These are phyloP conservation scores for Drosophila ironensis DNA, from an alignment of 1,140 invertebrate species.

Conservation along the genomic window DNA sequence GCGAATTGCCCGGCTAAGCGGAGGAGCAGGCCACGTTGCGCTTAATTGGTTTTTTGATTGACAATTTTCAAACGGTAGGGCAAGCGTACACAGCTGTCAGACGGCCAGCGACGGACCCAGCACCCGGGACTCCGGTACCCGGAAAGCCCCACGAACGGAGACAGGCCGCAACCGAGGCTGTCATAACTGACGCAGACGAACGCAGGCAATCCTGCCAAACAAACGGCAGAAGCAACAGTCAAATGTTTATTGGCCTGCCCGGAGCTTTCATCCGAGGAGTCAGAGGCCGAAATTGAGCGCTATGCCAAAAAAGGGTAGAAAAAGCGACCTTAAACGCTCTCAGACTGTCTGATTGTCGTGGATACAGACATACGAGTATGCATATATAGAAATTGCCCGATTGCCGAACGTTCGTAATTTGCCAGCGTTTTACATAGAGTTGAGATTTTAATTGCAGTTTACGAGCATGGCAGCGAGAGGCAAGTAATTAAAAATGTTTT, in stretches of 20 bases:
- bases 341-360: neutral
- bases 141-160: neutral
- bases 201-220: neutral
- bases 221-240: conserved; percentile 14
- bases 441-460: conserved; percentile 72
- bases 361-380: neutral
- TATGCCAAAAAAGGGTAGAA: conserved; percentile 26
- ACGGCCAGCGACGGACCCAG: neutral
- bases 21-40: conserved; percentile 48
- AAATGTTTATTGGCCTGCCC: conserved; percentile 61
- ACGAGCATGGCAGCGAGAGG: conserved; percentile 22
- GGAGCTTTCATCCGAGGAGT: conserved; percentile 13
- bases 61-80: conserved; percentile 69
- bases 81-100: conserved; percentile 11
- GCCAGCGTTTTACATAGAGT: conserved; percentile 51
- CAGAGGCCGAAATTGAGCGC: conserved; percentile 28
- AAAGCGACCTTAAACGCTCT: conserved; percentile 38
- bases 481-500: conserved; percentile 64
- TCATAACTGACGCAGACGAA: conserved; percentile 59
- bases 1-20: conserved; percentile 25
- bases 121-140: neutral
- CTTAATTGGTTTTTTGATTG: conserved; percentile 82
- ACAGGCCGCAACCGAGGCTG: conserved; percentile 13
- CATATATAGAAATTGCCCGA: conserved; percentile 45
- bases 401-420: conserved; percentile 45